A percentile compares a stretch with the other conserved stretches of the same genome.
Conservation (phyloP, 2,113 vertebrate species). For the Charadrius vociferus region DNA sequence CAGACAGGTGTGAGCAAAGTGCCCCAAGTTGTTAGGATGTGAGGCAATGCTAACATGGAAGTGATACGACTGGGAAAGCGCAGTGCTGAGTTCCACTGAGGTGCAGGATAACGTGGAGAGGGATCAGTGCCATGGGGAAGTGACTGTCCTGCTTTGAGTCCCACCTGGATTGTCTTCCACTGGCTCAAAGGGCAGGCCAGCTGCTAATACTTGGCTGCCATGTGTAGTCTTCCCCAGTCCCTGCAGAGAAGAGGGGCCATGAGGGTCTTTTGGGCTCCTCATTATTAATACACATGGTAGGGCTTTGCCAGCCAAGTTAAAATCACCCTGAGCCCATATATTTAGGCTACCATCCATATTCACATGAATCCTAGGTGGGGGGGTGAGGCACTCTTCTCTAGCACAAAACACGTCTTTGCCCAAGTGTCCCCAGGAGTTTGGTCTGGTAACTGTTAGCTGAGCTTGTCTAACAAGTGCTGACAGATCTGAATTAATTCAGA, state of each 20-base stretch:
- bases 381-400: neutral
- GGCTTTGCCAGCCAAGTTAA: neutral
- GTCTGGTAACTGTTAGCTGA: neutral
- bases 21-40: neutral
- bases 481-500: neutral
- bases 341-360: neutral
- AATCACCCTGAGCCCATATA: neutral
- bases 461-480: neutral
- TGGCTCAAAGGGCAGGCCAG: neutral
- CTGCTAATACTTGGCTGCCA: neutral
- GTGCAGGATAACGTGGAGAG: neutral
- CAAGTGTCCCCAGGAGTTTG: neutral
- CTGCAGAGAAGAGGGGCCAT: neutral
- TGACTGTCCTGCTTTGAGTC: neutral
- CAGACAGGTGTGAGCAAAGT: neutral
- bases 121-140: neutral
- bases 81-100: neutral
- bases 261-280: neutral
- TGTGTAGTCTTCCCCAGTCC: neutral
- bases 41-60: neutral
- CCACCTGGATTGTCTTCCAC: neutral
- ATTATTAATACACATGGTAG: neutral
- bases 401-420: neutral
- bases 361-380: neutral
- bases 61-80: fast-evolving